phyloP scores from a whole-genome alignment of 2,888 invertebrate species.

The Agrilus mali region DNA sequence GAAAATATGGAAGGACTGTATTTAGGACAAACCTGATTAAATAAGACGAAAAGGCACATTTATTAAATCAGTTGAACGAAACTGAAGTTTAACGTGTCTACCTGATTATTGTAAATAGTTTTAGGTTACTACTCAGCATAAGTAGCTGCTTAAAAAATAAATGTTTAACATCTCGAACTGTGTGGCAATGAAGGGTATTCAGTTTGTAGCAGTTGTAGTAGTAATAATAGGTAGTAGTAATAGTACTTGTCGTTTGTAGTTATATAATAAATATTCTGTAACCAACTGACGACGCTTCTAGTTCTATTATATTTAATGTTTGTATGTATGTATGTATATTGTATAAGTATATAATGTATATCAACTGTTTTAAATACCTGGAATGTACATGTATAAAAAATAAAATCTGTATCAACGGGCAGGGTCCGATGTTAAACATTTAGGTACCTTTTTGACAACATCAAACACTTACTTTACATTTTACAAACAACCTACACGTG shows the following conservation, averaged over 20 bases:
- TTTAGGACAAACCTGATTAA: constrained; percentile 13
- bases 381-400: constrained; percentile 26
- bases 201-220: too few relatives aligned
- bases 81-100: constrained; percentile 3
- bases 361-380: constrained; percentile 4
- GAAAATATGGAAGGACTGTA: constrained; percentile 14
- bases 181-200: too few relatives aligned
- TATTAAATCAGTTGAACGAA: constrained; percentile 11
- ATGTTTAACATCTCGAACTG: constrained; percentile 28
- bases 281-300: neutral
- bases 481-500: constrained; percentile 20
- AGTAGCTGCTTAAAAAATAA: constrained; percentile 18
- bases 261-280: neutral
- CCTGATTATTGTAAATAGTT: constrained; percentile 9
- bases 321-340: too few relatives aligned
- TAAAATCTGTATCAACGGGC: constrained; percentile 23
- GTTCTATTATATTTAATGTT: constrained; percentile 1
- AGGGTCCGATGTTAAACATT: constrained; percentile 33
- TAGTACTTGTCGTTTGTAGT: constrained; percentile 6
- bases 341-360: neutral
- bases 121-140: constrained; percentile 1
- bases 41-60: constrained; percentile 19
- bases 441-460: constrained; percentile 18
- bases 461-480: constrained; percentile 16
- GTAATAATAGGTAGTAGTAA: constrained; percentile 3